Conservation (phyloP, 1,140 invertebrate genomes). For the Drosophila triauraria region DNA sequence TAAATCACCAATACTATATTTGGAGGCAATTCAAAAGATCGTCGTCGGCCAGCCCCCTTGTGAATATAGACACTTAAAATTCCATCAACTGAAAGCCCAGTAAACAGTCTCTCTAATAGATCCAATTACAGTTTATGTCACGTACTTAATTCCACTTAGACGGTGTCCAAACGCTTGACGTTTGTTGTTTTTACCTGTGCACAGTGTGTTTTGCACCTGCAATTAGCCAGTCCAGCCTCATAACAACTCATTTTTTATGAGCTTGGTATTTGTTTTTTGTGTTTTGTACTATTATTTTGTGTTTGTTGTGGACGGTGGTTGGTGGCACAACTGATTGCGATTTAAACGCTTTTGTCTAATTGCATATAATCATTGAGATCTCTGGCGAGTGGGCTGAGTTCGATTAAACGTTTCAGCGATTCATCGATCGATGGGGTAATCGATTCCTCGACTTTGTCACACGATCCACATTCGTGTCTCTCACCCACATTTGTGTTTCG, state of each 20-base stretch:
- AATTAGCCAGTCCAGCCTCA: constrained; percentile 74
- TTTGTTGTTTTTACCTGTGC: constrained; percentile 43
- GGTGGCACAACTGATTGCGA: constrained; percentile 61
- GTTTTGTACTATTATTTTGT: constrained; percentile 10
- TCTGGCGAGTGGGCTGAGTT: constrained; percentile 17
- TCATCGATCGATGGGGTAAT: constrained; percentile 48
- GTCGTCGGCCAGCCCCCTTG: constrained; percentile 22
- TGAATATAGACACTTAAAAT: constrained; percentile 52
- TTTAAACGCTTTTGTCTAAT: constrained; percentile 78
- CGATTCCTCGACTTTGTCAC: constrained; percentile 64
- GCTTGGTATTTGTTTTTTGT: constrained; percentile 42
- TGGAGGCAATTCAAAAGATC: constrained; percentile 12
- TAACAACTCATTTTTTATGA: constrained; percentile 73
- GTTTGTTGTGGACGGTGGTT: constrained; percentile 17
- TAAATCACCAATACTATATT: constrained; percentile 6
- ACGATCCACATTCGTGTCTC: constrained; percentile 65
- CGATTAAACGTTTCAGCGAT: constrained; percentile 11
- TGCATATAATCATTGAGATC: constrained; percentile 73
- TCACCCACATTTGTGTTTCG: constrained; percentile 32
- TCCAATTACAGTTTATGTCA: constrained; percentile 79
- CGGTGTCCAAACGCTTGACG: constrained; percentile 66
- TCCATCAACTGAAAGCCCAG: constrained; percentile 33
- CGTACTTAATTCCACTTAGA: constrained; percentile 80
- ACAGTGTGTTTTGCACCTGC: constrained; percentile 63
- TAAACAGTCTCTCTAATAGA: constrained; percentile 68